Evolutionary conservation across 2,113 vertebrate genomes (phyloP).

Genomic region (Colaptes auratus): DNA sequence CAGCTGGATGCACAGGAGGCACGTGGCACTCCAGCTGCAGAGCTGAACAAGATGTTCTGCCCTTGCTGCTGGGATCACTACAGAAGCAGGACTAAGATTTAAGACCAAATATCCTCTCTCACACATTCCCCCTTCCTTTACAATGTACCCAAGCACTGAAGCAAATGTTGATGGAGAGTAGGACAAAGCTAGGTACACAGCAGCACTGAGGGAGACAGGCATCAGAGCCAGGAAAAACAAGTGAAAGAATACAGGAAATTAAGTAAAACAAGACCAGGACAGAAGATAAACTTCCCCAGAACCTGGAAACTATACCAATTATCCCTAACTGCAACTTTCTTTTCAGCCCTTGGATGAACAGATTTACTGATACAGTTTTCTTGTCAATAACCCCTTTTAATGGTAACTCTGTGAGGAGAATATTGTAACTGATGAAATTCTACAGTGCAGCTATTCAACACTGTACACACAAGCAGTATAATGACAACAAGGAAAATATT

Average conservation of each 20-base stretch:
- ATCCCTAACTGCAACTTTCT: not conserved
- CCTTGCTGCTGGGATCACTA: not conserved
- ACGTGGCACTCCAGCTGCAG: not conserved
- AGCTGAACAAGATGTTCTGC: not conserved
- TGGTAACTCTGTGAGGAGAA: not conserved
- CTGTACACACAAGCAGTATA: not conserved
- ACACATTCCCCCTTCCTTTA: not conserved
- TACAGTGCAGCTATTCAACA: not conserved
- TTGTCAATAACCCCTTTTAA: not conserved
- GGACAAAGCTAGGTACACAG: not conserved
- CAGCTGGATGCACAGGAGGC: not conserved
- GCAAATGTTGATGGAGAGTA: not conserved
- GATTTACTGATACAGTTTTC: not conserved
- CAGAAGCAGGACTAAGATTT: not conserved
- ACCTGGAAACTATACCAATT: not conserved
- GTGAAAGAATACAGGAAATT: not conserved
- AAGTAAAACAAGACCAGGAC: not conserved
- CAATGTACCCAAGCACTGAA: not conserved
- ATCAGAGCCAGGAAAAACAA: not conserved
- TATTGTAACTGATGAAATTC: not conserved
- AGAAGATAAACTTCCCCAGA: not conserved
- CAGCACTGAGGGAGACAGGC: not conserved
- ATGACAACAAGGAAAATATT: slow-evolving; percentile 28
- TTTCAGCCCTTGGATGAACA: not conserved
- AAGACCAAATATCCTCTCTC: not conserved